Evolutionary conservation across 2,113 vertebrate genomes (phyloP).

Genomic region (Corythaixoides concolor): DNA sequence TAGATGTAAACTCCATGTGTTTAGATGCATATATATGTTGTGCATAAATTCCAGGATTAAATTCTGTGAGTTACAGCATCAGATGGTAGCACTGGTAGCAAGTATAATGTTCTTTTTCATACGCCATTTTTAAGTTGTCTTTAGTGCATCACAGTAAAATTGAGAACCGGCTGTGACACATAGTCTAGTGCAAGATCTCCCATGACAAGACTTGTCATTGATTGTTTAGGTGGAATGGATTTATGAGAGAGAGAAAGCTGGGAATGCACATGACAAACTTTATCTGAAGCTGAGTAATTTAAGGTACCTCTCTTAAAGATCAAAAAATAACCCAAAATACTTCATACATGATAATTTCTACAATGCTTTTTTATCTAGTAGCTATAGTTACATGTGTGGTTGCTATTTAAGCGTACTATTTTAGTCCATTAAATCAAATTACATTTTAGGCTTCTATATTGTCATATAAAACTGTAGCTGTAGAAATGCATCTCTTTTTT

Average conservation of each 20-base stretch:
- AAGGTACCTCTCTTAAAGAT: slow-evolving; percentile 7
- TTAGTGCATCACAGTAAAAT: neutral
- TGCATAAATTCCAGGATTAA: slow-evolving; percentile 41
- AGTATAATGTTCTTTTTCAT: neutral
- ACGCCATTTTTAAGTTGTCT: slow-evolving; percentile 56
- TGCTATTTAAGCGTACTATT: neutral
- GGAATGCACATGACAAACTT: neutral
- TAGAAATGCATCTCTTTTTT: neutral
- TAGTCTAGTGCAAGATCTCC: neutral
- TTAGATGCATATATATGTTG: slow-evolving; percentile 23
- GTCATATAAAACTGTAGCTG: neutral
- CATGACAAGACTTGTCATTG: neutral
- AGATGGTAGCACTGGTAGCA: slow-evolving; percentile 34
- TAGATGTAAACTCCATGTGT: slow-evolving; percentile 20
- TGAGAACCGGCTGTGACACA: neutral
- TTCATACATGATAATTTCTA: neutral
- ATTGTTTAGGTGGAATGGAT: slow-evolving; percentile 7
- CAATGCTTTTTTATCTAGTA: neutral
- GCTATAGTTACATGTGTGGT: neutral
- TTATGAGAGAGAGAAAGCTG: neutral
- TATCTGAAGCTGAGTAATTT: slow-evolving; percentile 37
- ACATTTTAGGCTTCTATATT: neutral
- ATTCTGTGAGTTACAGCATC: slow-evolving; percentile 44
- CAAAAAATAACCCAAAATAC: slow-evolving; percentile 26
- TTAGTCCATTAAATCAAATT: neutral